Evolutionary conservation across 2,113 vertebrate genomes (phyloP).

Genomic region (Dicerorhinus sumatrensis): DNA sequence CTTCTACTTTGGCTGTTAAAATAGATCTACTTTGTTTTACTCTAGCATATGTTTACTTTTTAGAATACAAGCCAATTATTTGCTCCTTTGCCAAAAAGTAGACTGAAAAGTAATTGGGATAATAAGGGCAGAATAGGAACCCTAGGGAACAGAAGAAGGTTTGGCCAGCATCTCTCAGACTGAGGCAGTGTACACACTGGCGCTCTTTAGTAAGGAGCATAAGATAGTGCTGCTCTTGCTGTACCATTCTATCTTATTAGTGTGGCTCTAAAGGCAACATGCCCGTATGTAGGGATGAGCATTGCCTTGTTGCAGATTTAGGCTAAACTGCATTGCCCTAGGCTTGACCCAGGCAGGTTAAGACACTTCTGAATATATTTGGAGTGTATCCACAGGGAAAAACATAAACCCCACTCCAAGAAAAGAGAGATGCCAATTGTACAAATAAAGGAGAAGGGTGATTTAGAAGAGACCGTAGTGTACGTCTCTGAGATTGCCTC

Average conservation of each 20-base stretch:
- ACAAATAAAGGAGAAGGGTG: neutral
- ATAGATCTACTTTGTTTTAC: neutral
- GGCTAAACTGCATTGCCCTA: neutral
- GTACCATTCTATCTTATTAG: rapidly evolving
- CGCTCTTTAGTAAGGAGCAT: rapidly evolving
- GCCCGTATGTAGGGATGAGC: rapidly evolving
- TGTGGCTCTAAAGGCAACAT: rapidly evolving
- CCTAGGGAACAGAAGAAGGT: neutral
- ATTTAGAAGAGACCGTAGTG: neutral
- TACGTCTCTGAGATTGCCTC: neutral
- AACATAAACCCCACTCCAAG: neutral
- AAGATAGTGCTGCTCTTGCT: rapidly evolving
- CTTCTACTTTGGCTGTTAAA: neutral
- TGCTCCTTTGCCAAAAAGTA: neutral
- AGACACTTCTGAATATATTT: neutral
- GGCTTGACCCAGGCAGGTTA: neutral
- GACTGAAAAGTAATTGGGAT: neutral
- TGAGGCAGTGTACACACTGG: rapidly evolving
- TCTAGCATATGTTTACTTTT: neutral
- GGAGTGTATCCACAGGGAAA: neutral
- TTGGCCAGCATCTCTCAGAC: neutral
- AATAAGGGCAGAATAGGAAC: neutral
- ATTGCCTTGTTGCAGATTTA: neutral
- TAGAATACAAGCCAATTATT: neutral
- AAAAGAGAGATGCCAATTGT: neutral